Percentiles rank a stretch among this genome's conserved stretches.
Evolutionary conservation across 2,113 vertebrate species (phyloP).

Genomic region (Narcine bancroftii): DNA sequence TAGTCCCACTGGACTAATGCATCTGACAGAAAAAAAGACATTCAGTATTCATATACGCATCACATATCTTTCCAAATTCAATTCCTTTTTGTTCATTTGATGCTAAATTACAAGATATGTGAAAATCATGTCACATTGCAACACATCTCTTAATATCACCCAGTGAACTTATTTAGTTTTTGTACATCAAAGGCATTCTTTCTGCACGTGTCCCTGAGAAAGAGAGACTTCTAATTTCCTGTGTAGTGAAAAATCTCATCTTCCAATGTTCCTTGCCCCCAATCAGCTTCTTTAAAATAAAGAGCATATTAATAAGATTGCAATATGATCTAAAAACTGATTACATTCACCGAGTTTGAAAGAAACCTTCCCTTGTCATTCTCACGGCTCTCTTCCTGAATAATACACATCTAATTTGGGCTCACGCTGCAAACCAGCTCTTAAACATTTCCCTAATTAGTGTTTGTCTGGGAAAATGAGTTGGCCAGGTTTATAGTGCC

Average conservation of each 20-base stretch:
- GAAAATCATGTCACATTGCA: neutral
- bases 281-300: neutral
- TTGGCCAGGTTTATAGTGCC: neutral
- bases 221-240: constrained; percentile 13
- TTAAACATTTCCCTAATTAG: neutral
- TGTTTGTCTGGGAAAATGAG: neutral
- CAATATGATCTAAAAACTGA: neutral
- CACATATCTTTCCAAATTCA: neutral
- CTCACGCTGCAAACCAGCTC: neutral
- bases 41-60: neutral
- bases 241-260: neutral
- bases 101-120: neutral
- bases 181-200: neutral
- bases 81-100: neutral
- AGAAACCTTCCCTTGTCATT: neutral
- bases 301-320: neutral
- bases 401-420: neutral
- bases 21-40: neutral
- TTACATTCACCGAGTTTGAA: neutral
- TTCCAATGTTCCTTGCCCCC: neutral
- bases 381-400: neutral
- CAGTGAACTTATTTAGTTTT: neutral
- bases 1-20: too few relatives aligned
- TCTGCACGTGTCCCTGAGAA: neutral
- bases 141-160: neutral